Conservation (phyloP, 2,888 invertebrate genomes). For the Tanytarsus gracilentus region DNA sequence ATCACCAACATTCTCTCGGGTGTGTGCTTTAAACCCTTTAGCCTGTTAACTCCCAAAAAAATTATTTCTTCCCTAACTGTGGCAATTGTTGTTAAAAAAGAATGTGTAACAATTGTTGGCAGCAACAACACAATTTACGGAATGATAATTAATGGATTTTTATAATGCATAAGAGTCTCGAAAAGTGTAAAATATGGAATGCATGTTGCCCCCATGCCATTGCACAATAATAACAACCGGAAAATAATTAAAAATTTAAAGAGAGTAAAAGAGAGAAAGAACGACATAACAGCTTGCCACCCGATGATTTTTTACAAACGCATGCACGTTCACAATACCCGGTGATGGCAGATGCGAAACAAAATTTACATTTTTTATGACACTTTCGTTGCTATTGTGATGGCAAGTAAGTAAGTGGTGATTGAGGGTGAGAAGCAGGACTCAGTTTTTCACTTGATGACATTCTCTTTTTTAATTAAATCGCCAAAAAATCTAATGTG, state of each 20-base stretch:
- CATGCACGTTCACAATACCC: too few species aligned
- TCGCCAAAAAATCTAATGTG: not conserved
- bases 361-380: conserved; percentile 9
- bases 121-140: conserved; percentile 9
- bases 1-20: too few species aligned
- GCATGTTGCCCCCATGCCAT: conserved; percentile 4
- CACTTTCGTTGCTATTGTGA: not conserved
- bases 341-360: not conserved
- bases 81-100: not conserved
- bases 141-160: conserved; percentile 20
- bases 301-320: conserved; percentile 25
- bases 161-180: not conserved
- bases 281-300: conserved; percentile 22
- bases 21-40: too few species aligned
- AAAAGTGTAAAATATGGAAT: not conserved
- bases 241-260: conserved; percentile 22
- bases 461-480: not conserved
- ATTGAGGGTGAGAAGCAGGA: not conserved
- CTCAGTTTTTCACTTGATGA: not conserved
- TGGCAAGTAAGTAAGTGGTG: too few species aligned
- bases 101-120: conserved; percentile 10
- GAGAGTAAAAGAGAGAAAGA: too few species aligned
- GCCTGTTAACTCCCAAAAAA: too few species aligned
- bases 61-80: not conserved
- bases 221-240: conserved; percentile 3